Percentiles rank a stretch among this genome's conserved stretches.
phyloP scores from a whole-genome alignment of 2,113 vertebrate genomes.

The Phalacrocorax brasilianus region DNA sequence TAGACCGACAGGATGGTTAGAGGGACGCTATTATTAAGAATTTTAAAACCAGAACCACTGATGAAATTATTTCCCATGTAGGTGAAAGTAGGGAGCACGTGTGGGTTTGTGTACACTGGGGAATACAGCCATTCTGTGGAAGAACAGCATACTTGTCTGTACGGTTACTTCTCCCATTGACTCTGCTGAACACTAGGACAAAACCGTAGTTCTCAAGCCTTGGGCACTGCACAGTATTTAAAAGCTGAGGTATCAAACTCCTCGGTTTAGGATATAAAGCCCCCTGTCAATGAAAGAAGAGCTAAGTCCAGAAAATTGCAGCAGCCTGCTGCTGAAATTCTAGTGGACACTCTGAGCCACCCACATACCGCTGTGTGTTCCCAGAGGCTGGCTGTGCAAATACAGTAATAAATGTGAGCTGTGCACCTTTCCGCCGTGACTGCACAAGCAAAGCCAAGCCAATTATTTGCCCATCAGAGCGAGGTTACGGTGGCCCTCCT shows the following conservation, averaged over 20 bases:
- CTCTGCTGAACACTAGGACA: constrained; percentile 46
- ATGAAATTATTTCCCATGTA: not conserved
- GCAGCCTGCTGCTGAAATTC: not conserved
- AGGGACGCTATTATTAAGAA: constrained; percentile 18
- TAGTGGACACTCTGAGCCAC: not conserved
- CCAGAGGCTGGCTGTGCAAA: not conserved
- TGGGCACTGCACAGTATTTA: constrained; percentile 46
- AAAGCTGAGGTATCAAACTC: constrained; percentile 53
- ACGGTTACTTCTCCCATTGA: constrained; percentile 44
- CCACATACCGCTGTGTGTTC: not conserved
- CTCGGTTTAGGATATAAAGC: not conserved
- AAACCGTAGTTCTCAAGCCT: constrained; percentile 52
- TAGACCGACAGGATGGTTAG: constrained; percentile 1
- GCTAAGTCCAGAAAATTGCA: not conserved
- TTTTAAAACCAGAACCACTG: constrained; percentile 14
- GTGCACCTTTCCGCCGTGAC: not conserved
- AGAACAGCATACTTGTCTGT: not conserved
- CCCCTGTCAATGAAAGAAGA: not conserved
- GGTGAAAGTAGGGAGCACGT: not conserved
- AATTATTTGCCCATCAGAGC: constrained; percentile 34
- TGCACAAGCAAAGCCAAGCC: constrained; percentile 35
- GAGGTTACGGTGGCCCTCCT: not conserved
- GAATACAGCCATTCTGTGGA: constrained; percentile 21
- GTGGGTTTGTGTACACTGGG: not conserved
- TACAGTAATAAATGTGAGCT: not conserved